Base-by-base conservation (phyloP, 2,113 vertebrate genomes). In the Sporophila hypoxantha region DNA sequence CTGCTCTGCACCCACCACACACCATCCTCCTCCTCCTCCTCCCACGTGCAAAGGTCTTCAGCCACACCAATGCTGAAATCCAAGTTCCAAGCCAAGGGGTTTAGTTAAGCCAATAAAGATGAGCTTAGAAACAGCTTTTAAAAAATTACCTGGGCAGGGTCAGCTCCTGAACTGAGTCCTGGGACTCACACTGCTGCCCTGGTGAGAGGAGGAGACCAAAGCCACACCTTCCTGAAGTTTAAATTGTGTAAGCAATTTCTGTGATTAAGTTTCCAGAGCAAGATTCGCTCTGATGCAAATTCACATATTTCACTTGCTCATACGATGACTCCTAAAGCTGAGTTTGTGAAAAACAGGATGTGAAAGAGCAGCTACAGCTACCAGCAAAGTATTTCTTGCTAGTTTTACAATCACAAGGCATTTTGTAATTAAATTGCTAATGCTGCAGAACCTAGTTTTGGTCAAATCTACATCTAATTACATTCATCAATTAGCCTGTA, bases 401-500 rank as follows among this genome's bases (percentile, higher is more conserved):
- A 71, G 34, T 44, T 67, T 62, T 74, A 78, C 52, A 50, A 52
- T 65, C 49, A 69, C 50, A 68, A 64, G 82, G 56, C 55, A 68
- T 76, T 83, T 66, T 87, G 66, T 67, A 90, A 92, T 86, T 86
- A 71, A 85, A 85, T 20, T 69, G 79, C 65, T 87, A 82, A 87
- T 70, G 73, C 76, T 90, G 90, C 85, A 77, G 90, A 93, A 90
- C 67, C 65, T 50, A 59, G 37, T 80, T 83, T 91, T 85, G 92
- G 89, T 93, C 81, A 85, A 88, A 83, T 78, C 76, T 18, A 76
- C 65, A 52, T 41, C 50, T 81, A 95, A 95, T 93, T 89, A 85
- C 71, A 84, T 92, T 86, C 76, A 93, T 93, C 88, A 74, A 92
- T 91, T 87, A 96, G 75, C 59, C 60, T 69, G 78, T 47, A 93